Conservation (phyloP, 2,113 vertebrate genomes). For the Crotalus tigris region DNA sequence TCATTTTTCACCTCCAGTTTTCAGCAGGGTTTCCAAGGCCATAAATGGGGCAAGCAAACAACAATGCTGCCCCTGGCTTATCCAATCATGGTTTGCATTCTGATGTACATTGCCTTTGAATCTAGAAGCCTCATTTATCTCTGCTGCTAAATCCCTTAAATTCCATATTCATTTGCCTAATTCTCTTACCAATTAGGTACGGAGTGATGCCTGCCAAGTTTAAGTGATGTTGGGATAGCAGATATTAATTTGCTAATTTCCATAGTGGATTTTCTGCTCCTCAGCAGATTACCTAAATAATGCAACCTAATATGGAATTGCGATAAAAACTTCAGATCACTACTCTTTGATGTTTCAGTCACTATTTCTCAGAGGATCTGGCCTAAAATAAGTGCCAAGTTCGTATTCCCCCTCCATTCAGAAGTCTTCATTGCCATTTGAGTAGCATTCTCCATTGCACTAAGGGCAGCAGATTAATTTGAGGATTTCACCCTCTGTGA, state of each 20-base stretch:
- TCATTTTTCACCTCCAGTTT: not conserved
- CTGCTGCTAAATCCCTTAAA: not conserved
- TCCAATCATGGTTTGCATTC: not conserved
- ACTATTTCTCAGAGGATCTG: not conserved
- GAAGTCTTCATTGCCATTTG: not conserved
- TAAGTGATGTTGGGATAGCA: not conserved
- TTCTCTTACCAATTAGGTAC: not conserved
- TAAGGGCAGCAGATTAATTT: not conserved
- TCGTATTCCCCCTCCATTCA: not conserved
- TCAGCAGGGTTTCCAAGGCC: not conserved
- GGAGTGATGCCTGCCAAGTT: not conserved
- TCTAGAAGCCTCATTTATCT: not conserved
- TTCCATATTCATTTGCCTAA: not conserved
- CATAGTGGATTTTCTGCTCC: not conserved
- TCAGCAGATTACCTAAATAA: slow-evolving; percentile 1
- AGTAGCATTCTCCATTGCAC: not conserved
- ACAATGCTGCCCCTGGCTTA: not conserved
- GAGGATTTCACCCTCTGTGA: not conserved
- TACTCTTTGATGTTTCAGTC: not conserved
- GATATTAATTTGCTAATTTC: not conserved
- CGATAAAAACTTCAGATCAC: not conserved
- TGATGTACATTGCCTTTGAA: not conserved
- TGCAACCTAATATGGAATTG: not conserved
- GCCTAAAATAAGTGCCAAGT: not conserved
- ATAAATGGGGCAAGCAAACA: not conserved